Percentiles rank a stretch among this genome's conserved stretches.
These are phyloP conservation scores for Porites rus DNA, from an alignment of 92 coral and sea anemone species.

Conservation along the genomic window DNA sequence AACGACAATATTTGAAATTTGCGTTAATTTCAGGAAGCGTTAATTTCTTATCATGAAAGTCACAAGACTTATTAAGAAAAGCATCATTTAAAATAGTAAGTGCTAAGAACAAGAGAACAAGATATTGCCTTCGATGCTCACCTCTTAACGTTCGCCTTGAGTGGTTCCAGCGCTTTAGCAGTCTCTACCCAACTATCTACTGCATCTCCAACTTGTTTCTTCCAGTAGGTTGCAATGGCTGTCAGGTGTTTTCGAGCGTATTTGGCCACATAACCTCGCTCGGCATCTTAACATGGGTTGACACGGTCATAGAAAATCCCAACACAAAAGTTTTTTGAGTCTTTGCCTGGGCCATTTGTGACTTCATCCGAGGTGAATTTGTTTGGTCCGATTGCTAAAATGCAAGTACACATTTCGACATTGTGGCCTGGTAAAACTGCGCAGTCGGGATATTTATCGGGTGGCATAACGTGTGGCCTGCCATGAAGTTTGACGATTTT, in stretches of 20 bases:
- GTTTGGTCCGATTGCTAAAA: constrained; percentile 36
- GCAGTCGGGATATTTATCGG: constrained; percentile 2
- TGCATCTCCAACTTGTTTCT: constrained; percentile 18
- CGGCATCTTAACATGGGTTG: not conserved
- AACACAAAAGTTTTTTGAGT: constrained; percentile 5
- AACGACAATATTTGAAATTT: too few species aligned
- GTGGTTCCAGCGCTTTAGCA: not conserved
- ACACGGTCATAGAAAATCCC: not conserved
- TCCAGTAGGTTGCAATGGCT: constrained; percentile 27
- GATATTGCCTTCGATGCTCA: not conserved
- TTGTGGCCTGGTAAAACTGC: not conserved
- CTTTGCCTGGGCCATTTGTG: not conserved
- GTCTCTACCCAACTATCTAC: constrained; percentile 10
- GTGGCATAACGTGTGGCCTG: not conserved
- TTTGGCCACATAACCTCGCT: not conserved
- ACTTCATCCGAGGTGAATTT: constrained; percentile 1
- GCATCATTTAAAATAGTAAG: too few species aligned
- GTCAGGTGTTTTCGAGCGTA: not conserved
- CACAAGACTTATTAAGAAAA: too few species aligned
- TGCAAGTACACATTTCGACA: not conserved
- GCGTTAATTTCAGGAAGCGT: too few species aligned
- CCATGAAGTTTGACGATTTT: not conserved
- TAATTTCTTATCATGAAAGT: too few species aligned
- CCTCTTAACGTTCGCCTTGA: constrained; percentile 20
- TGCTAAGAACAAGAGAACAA: too few species aligned